A percentile compares a stretch with the other conserved stretches of the same genome.
Conservation (phyloP, 2,113 vertebrate genomes). For the Taurulus bubalis region DNA sequence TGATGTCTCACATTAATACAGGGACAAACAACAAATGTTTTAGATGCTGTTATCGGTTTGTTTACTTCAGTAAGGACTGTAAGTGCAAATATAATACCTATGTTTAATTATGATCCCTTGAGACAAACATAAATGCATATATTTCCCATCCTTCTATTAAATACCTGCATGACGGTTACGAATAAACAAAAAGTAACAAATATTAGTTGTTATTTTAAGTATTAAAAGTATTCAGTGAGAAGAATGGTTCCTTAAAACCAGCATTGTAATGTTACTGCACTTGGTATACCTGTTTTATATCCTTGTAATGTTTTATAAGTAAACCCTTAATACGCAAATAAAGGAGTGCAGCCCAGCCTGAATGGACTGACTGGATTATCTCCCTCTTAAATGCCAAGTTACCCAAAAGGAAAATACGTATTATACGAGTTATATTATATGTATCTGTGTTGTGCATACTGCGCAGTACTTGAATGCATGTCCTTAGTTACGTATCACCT, state of each 20-base stretch:
- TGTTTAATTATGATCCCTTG: not conserved
- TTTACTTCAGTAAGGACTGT: not conserved
- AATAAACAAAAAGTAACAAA: not conserved
- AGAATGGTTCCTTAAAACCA: not conserved
- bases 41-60: not conserved
- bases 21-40: not conserved
- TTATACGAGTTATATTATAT: too few species aligned
- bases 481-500: slow-evolving; percentile 3
- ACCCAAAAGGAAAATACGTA: not conserved
- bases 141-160: not conserved
- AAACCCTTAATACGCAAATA: slow-evolving; percentile 4
- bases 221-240: not conserved
- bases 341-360: slow-evolving; percentile 5
- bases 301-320: not conserved
- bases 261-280: not conserved
- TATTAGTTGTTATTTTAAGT: not conserved
- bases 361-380: not conserved
- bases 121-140: not conserved
- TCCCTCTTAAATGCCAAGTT: not conserved
- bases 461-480: slow-evolving; percentile 13
- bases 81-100: not conserved
- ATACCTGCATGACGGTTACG: not conserved
- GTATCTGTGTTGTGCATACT: not conserved
- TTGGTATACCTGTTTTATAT: not conserved
- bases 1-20: not conserved